phyloP scores from a whole-genome alignment of 2,797 vertebrate genomes.

The Dermochelys coriacea region DNA sequence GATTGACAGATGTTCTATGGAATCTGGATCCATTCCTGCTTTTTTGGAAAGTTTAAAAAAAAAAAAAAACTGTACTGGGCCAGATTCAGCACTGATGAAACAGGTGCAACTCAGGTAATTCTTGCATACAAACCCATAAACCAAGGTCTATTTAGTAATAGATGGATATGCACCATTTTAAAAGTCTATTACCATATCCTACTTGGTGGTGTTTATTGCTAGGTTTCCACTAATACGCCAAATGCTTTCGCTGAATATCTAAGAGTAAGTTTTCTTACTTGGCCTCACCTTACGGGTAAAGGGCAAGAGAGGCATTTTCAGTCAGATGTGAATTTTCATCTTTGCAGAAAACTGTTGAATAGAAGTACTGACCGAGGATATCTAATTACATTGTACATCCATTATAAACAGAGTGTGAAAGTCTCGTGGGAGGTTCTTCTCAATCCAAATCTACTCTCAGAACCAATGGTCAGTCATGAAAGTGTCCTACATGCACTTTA shows the following conservation, averaged over 20 bases:
- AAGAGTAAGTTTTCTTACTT: neutral
- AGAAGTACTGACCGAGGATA: slow-evolving; percentile 20
- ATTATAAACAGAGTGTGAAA: neutral
- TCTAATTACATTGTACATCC: neutral
- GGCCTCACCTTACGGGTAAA: slow-evolving; percentile 2
- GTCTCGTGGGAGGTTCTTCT: slow-evolving; percentile 15
- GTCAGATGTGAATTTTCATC: neutral
- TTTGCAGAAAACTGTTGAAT: slow-evolving; percentile 26
- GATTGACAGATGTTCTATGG: neutral
- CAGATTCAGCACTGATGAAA: neutral
- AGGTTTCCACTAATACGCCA: neutral
- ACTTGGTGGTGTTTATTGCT: neutral
- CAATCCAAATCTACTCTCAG: slow-evolving; percentile 7
- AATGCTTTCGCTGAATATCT: neutral
- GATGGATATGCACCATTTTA: neutral
- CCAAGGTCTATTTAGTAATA: neutral
- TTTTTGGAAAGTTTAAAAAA: neutral
- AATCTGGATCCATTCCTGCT: neutral
- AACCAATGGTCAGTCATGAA: slow-evolving; percentile 5
- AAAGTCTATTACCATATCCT: neutral
- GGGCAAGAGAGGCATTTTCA: neutral
- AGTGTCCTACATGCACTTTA: neutral
- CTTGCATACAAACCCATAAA: neutral
- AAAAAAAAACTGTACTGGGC: neutral
- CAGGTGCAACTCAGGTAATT: neutral